phyloP scores from a whole-genome alignment of 2,113 vertebrate genomes.

The Vicugna pacos region DNA sequence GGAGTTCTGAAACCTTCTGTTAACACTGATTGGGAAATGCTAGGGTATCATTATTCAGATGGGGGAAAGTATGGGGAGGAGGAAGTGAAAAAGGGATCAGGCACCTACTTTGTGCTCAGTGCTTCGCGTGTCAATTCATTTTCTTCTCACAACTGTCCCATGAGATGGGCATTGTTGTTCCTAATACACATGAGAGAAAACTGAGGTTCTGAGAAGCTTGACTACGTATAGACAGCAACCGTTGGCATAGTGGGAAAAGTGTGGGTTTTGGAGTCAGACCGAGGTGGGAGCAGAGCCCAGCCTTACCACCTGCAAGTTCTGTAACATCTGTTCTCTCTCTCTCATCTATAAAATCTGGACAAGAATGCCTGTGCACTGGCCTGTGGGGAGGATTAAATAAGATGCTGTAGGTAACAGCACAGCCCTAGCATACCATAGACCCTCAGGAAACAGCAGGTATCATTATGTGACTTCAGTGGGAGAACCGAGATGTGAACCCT shows the following conservation, averaged over 20 bases:
- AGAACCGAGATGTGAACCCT: background rate
- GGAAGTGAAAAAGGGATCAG: background rate
- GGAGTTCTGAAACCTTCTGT: background rate
- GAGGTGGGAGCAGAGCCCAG: background rate
- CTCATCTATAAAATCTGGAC: background rate
- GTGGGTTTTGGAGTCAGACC: background rate
- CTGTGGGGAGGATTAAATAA: background rate
- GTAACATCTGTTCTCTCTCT: background rate
- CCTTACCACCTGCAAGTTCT: background rate
- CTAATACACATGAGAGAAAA: background rate
- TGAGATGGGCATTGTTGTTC: background rate
- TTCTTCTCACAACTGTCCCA: background rate
- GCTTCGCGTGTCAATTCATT: accelerated
- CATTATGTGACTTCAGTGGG: background rate
- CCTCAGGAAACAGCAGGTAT: background rate
- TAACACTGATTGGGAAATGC: background rate
- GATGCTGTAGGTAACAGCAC: background rate
- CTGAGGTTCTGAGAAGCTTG: background rate
- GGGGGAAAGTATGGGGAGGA: background rate
- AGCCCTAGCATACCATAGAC: background rate
- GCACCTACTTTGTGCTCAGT: too few relatives aligned
- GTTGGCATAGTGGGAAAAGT: background rate
- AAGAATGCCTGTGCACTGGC: accelerated
- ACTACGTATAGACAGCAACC: background rate
- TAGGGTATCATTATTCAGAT: background rate